Base-by-base conservation (phyloP, 2,797 vertebrate species). In the Apodemus agrarius region DNA sequence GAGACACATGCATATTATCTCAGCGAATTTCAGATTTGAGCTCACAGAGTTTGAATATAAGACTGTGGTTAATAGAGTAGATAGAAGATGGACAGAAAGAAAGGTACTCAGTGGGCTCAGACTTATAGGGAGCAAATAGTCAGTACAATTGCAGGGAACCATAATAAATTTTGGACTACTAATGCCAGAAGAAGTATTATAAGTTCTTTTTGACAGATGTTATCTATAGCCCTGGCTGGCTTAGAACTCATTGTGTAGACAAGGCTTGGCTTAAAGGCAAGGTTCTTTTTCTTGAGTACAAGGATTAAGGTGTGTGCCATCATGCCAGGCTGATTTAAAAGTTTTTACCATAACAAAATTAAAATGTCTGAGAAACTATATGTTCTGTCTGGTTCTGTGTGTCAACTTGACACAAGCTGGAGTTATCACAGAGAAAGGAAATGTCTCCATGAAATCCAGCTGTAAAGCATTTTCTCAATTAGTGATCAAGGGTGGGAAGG, bases 31-130 rank as follows among this genome's bases (percentile, higher is more conserved):
- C 52, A 11, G 43, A 43, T 22, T n/a, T 37, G 52, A 75, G 11
- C 69, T 88, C 29, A 16, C 1, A n/a, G 31, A 63, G 17, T 16
- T 80, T 57, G 63, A 59, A 21, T 29, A 9, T 72, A 26, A 5
- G 37, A 21, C 11, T 34, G 6, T 52, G 19, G 40, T 74, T 40
- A 87, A 24, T 5, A 29, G 34, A 43, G 3, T 6, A 12, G 54
- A n/a, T 54, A 63, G 4, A 4, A 8, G 10, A 3, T 3, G 26
- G 9, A 10, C 16, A 34, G 10, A 9, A 3, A 31, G 1, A 26
- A 80, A 52, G 14, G 43, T 43, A 11, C 37, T 34, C 19, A 10
- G 3, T 54, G 61, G n/a, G 14, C 26, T 46, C 31, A 43, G 14
- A 34, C 16, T 83, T 40, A 84, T 16, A 57, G 26, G 26, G 1